Percentiles rank a stretch among this genome's conserved stretches.
These are phyloP conservation scores for Campaea margaritaria DNA, from an alignment of 2,888 invertebrate genomes.

Conservation along the genomic window DNA sequence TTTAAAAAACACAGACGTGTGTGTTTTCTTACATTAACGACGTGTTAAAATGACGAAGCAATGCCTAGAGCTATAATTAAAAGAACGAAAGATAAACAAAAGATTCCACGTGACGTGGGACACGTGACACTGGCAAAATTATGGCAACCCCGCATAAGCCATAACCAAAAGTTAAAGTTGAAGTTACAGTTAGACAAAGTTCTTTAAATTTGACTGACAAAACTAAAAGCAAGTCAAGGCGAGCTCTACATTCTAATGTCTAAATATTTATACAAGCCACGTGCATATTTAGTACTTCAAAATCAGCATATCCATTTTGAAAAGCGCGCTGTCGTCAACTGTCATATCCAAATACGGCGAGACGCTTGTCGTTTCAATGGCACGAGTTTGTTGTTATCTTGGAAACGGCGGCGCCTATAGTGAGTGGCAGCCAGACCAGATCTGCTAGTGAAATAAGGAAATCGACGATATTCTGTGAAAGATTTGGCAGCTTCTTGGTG, in stretches of 20 bases:
- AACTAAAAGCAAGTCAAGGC: constrained; percentile 24
- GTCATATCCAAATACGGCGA: constrained; percentile 46
- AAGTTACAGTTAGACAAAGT: too few species aligned
- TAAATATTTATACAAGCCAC: constrained; percentile 30
- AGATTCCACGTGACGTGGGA: too few species aligned
- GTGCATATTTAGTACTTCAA: constrained; percentile 30
- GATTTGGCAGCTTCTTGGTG: background rate
- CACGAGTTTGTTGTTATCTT: constrained; percentile 23
- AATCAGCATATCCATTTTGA: constrained; percentile 34
- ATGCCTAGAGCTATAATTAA: too few species aligned
- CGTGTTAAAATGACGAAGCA: too few species aligned
- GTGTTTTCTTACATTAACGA: too few species aligned
- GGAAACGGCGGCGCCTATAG: constrained; percentile 22
- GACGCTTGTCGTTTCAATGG: constrained; percentile 42
- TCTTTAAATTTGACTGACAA: background rate
- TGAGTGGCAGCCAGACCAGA: constrained; percentile 21
- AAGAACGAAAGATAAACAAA: too few species aligned
- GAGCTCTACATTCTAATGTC: constrained; percentile 25
- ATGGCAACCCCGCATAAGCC: too few species aligned
- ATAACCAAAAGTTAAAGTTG: too few species aligned
- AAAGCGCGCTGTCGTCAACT: constrained; percentile 33
- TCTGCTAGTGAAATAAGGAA: background rate
- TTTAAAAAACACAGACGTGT: too few species aligned
- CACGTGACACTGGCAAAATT: too few species aligned
- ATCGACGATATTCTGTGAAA: background rate